Evolutionary conservation across 2,113 vertebrate species (phyloP).

Genomic region (Cryptoleucopteryx plumbea): DNA sequence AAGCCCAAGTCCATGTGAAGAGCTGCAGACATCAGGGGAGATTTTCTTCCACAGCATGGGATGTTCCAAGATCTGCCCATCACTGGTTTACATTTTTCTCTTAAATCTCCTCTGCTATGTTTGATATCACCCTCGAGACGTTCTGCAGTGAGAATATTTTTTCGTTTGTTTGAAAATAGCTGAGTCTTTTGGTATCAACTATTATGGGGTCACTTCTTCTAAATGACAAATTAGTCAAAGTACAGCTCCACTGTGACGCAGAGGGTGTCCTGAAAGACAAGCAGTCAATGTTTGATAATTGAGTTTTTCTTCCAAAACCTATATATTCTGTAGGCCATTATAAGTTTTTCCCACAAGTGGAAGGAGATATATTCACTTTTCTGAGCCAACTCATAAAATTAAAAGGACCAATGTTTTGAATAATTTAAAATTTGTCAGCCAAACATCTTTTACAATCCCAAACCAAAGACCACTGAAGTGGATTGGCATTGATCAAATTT

Average conservation of each 20-base stretch:
- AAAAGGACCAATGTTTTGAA: not conserved
- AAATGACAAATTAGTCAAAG: not conserved
- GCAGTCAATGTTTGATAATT: not conserved
- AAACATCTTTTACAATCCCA: not conserved
- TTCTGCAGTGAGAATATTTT: not conserved
- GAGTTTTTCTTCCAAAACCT: not conserved
- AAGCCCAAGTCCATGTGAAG: not conserved
- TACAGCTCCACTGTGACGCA: not conserved
- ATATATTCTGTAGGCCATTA: not conserved
- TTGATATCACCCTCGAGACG: not conserved
- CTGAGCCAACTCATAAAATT: not conserved
- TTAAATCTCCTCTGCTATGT: not conserved
- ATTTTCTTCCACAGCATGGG: not conserved
- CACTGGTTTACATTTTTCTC: rapidly evolving
- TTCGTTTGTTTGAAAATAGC: not conserved
- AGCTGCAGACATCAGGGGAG: not conserved
- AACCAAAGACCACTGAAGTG: not conserved
- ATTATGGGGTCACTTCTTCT: not conserved
- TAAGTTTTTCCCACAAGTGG: not conserved
- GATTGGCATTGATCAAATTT: not conserved
- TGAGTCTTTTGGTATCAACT: not conserved
- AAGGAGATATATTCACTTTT: not conserved
- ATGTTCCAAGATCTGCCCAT: not conserved
- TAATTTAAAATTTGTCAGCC: not conserved
- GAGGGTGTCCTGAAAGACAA: not conserved